These are phyloP conservation scores for Cranoglanis bouderius DNA, from an alignment of 2,113 vertebrate species.

Conservation along the genomic window DNA sequence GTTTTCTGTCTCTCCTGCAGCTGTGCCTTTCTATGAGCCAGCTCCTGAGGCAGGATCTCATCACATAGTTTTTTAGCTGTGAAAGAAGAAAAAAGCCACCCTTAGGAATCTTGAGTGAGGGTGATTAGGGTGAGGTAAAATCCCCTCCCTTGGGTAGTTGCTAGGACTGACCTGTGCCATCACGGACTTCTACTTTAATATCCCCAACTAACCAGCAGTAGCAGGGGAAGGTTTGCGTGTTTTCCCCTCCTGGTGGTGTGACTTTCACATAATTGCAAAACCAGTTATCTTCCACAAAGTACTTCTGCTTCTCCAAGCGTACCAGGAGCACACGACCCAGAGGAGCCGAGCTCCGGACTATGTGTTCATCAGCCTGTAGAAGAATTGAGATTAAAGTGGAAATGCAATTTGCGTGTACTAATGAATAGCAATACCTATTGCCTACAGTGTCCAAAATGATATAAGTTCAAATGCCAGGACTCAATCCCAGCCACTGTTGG, in stretches of 20 bases:
- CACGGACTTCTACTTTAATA: constrained; percentile 68
- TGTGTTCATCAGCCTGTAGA: constrained; percentile 75
- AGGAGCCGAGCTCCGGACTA: constrained; percentile 57
- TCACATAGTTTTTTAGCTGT: constrained; percentile 70
- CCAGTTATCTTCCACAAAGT: constrained; percentile 81
- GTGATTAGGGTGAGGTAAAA: neutral
- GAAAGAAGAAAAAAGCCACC: neutral
- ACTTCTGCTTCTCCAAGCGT: constrained; percentile 75
- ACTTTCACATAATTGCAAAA: constrained; percentile 77
- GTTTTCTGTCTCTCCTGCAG: constrained; percentile 71
- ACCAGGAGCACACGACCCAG: constrained; percentile 76
- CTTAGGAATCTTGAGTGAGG: neutral
- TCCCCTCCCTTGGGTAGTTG: neutral
- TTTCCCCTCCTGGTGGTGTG: constrained; percentile 48
- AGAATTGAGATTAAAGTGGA: neutral
- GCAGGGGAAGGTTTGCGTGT: constrained; percentile 73
- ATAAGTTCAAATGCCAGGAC: neutral
- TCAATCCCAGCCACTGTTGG: neutral
- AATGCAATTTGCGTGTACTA: neutral
- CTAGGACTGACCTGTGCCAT: constrained; percentile 69
- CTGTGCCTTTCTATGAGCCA: constrained; percentile 72
- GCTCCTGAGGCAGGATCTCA: constrained; percentile 59
- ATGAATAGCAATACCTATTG: neutral
- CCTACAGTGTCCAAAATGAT: neutral
- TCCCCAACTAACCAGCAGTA: constrained; percentile 79